Percentiles rank a stretch among this genome's conserved stretches.
phyloP scores from a whole-genome alignment of 2,888 invertebrate species.

The Callyntrura sp. region DNA sequence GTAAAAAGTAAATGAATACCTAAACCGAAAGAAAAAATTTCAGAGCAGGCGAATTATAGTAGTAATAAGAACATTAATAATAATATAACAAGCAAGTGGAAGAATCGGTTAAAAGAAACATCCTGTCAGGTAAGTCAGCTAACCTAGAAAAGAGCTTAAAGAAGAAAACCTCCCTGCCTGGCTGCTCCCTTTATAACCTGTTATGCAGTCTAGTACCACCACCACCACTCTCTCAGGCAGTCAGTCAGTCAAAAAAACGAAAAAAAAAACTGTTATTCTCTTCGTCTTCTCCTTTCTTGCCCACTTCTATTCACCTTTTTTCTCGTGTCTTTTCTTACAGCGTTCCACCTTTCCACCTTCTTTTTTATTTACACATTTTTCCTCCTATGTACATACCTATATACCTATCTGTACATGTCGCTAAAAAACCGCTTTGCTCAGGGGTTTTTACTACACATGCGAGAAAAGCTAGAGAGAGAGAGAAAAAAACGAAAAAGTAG shows the following conservation, averaged over 20 bases:
- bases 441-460: slow-evolving; percentile 60
- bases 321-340: slow-evolving; percentile 5
- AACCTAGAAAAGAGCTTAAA: slow-evolving; percentile 77
- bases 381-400: slow-evolving; percentile 20
- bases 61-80: slow-evolving; percentile 6
- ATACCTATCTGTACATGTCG: slow-evolving; percentile 47
- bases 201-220: slow-evolving; percentile 59
- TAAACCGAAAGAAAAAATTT: slow-evolving; percentile 10
- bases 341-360: slow-evolving; percentile 39
- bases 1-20: slow-evolving; percentile 47
- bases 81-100: slow-evolving; percentile 56
- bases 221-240: slow-evolving; percentile 5
- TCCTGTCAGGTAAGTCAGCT: slow-evolving; percentile 79
- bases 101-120: slow-evolving; percentile 77
- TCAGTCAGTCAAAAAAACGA: slow-evolving; percentile 24
- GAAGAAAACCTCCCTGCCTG: slow-evolving; percentile 69
- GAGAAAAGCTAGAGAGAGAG: slow-evolving; percentile 1
- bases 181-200: slow-evolving; percentile 73
- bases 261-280: slow-evolving; percentile 53
- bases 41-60: slow-evolving; percentile 46
- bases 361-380: slow-evolving; percentile 45
- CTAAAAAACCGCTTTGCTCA: slow-evolving; percentile 75
- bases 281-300: slow-evolving; percentile 13
- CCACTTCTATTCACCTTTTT: slow-evolving; percentile 32
- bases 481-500: slow-evolving; percentile 15